These are phyloP conservation scores for Hydractinia echinata DNA, from an alignment of 30 jellyfish, hydroid and myxozoan species.

Conservation along the genomic window DNA sequence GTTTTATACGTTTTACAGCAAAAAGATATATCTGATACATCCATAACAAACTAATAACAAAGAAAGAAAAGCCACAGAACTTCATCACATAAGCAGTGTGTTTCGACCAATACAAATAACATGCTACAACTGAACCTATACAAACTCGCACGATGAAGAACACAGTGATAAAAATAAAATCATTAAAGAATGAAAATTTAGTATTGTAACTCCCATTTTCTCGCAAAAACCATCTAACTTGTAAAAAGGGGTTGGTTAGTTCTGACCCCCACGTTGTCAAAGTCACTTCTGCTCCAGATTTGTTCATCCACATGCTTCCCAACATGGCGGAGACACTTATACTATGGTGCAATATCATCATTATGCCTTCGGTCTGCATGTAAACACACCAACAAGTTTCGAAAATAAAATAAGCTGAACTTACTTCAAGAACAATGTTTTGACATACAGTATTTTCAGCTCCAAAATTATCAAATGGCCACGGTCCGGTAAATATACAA, in stretches of 20 bases:
- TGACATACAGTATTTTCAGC: conserved; percentile 50
- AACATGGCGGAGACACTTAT: conserved; percentile 65
- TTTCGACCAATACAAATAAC: conserved; percentile 33
- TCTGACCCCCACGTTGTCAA: conserved; percentile 91
- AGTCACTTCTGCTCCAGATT: conserved; percentile 79
- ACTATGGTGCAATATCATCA: conserved; percentile 78
- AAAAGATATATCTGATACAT: conserved; percentile 55
- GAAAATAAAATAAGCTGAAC: conserved; percentile 78
- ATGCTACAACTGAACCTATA: conserved; percentile 62
- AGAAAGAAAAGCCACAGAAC: conserved; percentile 63
- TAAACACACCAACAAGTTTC: conserved; percentile 74
- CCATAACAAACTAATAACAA: conserved; percentile 61
- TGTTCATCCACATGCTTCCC: conserved; percentile 53
- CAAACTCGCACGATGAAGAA: conserved; percentile 59
- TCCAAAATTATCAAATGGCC: conserved; percentile 73
- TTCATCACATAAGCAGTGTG: conserved; percentile 50
- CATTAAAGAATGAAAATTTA: conserved; percentile 58
- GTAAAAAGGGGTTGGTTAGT: conserved; percentile 82
- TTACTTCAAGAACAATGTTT: conserved; percentile 33
- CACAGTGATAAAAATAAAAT: conserved; percentile 47
- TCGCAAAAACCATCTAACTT: conserved; percentile 75
- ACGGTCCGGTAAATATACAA: conserved; percentile 42
- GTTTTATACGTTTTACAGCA: conserved; percentile 2
- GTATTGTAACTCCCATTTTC: conserved; percentile 49
- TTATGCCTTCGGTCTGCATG: conserved; percentile 76